Evolutionary conservation across 2,113 vertebrate species (phyloP).

Genomic region (Pseudolaguvia tuberculata): DNA sequence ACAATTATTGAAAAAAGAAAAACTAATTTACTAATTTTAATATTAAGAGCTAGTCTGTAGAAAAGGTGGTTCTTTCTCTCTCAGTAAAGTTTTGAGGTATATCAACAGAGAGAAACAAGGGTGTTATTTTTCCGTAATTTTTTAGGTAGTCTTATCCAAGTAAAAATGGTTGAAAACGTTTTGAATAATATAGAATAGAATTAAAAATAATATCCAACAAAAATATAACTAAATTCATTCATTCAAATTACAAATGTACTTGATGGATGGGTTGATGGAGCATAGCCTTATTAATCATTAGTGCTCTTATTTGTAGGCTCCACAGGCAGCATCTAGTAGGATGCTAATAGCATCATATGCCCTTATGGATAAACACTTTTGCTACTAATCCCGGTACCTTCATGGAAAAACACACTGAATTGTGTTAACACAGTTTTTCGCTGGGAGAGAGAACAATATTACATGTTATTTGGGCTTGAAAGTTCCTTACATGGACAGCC

Average conservation of each 20-base stretch:
- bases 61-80: too few relatives aligned
- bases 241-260: not conserved
- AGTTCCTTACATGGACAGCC: slow-evolving; percentile 67
- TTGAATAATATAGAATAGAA: too few relatives aligned
- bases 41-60: too few relatives aligned
- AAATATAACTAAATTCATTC: not conserved
- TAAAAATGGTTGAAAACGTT: too few relatives aligned
- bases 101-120: too few relatives aligned
- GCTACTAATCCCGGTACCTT: slow-evolving; percentile 35
- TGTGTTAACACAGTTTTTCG: slow-evolving; percentile 53
- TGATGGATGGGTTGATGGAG: not conserved
- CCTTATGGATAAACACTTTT: slow-evolving; percentile 39
- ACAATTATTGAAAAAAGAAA: too few relatives aligned
- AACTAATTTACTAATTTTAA: too few relatives aligned
- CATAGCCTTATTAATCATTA: not conserved
- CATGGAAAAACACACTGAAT: slow-evolving; percentile 54
- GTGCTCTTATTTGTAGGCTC: slow-evolving; percentile 43
- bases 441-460: slow-evolving; percentile 57
- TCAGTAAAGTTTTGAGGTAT: too few relatives aligned
- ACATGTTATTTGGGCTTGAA: slow-evolving; percentile 59
- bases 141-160: too few relatives aligned
- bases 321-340: slow-evolving; percentile 56
- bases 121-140: too few relatives aligned
- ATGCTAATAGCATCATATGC: slow-evolving; percentile 53
- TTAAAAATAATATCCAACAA: too few relatives aligned